Evolutionary conservation across 2,888 invertebrate genomes (phyloP).

Genomic region (Neuroscelio doddi): DNA sequence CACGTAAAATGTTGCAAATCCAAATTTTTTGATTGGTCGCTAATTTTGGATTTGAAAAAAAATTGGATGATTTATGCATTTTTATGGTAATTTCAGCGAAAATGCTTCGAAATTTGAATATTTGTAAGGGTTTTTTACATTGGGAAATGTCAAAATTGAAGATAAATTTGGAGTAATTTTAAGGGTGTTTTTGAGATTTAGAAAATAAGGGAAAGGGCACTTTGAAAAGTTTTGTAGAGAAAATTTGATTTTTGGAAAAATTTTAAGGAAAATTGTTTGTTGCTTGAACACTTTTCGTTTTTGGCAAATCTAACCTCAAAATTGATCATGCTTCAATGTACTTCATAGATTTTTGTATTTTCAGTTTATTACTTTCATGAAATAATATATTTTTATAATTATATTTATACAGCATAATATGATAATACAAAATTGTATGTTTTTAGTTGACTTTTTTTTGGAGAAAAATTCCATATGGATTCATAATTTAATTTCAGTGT

Average conservation of each 20-base stretch:
- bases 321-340: constrained; percentile 17
- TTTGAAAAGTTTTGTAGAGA: background rate
- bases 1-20: background rate
- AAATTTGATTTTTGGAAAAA: background rate
- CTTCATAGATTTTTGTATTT: too few relatives aligned
- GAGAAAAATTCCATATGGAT: too few relatives aligned
- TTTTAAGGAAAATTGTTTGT: too few relatives aligned
- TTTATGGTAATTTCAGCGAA: too few relatives aligned
- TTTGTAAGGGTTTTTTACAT: background rate
- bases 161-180: background rate
- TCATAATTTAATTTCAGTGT: too few relatives aligned
- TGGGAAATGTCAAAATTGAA: background rate
- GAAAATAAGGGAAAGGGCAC: background rate
- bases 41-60: background rate
- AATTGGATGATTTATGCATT: background rate
- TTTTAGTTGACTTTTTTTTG: too few relatives aligned
- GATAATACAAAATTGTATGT: too few relatives aligned
- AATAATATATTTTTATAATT: too few relatives aligned
- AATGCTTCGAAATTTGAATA: background rate
- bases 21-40: too few relatives aligned
- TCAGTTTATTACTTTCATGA: too few relatives aligned
- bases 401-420: too few relatives aligned
- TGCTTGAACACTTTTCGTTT: background rate
- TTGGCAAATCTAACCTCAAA: constrained; percentile 21
- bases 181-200: background rate